Conservation (phyloP, 2,113 vertebrate genomes). For the Cephalopholis sonnerati region DNA sequence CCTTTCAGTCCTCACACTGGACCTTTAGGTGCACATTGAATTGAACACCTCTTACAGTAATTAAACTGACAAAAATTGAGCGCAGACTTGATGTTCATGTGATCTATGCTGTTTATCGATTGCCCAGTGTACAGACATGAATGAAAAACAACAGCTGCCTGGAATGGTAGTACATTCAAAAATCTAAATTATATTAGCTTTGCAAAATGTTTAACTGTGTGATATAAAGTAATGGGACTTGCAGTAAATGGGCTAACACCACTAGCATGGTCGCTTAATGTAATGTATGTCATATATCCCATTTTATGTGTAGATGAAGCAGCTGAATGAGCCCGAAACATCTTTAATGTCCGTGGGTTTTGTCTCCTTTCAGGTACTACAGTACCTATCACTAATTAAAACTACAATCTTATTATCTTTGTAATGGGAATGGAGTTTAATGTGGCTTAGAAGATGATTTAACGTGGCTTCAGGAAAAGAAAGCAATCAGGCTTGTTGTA, state of each 20-base stretch:
- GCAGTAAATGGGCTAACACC: background rate
- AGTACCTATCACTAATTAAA: slow-evolving; percentile 53
- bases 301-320: slow-evolving; percentile 28
- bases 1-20: no score
- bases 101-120: background rate
- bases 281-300: background rate
- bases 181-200: background rate
- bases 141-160: no score
- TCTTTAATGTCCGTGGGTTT: slow-evolving; percentile 1
- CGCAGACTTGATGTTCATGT: background rate
- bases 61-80: background rate
- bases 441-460: slow-evolving; percentile 58
- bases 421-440: slow-evolving; percentile 51
- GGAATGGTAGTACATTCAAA: background rate
- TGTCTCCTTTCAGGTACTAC: slow-evolving; percentile 13
- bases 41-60: background rate
- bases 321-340: slow-evolving; percentile 26
- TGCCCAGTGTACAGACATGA: no score
- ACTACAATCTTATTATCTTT: slow-evolving; percentile 39
- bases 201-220: background rate
- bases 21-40: background rate
- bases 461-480: slow-evolving; percentile 56
- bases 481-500: slow-evolving; percentile 50
- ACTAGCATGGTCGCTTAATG: background rate
- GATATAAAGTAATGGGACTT: background rate